A percentile compares a stretch with the other conserved stretches of the same genome.
Conservation (phyloP, 2,888 invertebrate genomes). For the Choristoneura rosaceana region DNA sequence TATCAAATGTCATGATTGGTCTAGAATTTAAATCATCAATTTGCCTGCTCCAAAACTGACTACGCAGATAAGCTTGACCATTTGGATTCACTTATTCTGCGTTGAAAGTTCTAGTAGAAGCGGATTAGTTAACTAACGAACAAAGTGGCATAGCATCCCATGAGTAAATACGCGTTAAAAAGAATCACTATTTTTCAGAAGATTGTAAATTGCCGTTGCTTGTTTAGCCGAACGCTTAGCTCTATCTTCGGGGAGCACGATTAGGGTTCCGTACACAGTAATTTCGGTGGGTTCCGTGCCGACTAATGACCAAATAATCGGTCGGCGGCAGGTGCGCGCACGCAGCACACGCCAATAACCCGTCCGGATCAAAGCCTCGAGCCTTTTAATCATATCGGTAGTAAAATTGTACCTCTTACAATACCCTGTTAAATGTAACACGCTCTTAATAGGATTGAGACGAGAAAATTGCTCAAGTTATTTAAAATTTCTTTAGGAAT, state of each 20-base stretch:
- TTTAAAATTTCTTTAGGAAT: conserved; percentile 1
- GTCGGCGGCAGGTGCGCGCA: conserved; percentile 77
- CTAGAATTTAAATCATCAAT: too few species aligned
- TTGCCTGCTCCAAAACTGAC: too few species aligned
- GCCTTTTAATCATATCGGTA: conserved; percentile 39
- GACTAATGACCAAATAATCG: conserved; percentile 78
- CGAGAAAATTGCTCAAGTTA: conserved; percentile 2
- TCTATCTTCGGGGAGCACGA: conserved; percentile 46
- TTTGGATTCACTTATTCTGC: too few species aligned
- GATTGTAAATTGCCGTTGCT: conserved; percentile 25
- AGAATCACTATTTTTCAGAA: neutral
- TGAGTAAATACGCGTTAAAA: neutral
- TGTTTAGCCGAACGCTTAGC: conserved; percentile 44
- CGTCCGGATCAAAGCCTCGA: conserved; percentile 28
- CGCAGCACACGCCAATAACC: conserved; percentile 77
- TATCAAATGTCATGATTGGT: too few species aligned
- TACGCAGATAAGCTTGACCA: too few species aligned
- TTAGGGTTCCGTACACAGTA: conserved; percentile 58
- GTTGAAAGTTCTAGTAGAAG: too few species aligned
- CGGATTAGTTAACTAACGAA: neutral
- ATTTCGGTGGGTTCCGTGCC: conserved; percentile 67
- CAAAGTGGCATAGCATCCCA: neutral
- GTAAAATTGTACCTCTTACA: conserved; percentile 37
- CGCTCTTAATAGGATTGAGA: conserved; percentile 6
- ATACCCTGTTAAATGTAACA: conserved; percentile 16